Evolutionary conservation across 2,888 invertebrate species (phyloP), one percentile per base, ranked within the genome.

Genomic region (Clunio marinus): DNA sequence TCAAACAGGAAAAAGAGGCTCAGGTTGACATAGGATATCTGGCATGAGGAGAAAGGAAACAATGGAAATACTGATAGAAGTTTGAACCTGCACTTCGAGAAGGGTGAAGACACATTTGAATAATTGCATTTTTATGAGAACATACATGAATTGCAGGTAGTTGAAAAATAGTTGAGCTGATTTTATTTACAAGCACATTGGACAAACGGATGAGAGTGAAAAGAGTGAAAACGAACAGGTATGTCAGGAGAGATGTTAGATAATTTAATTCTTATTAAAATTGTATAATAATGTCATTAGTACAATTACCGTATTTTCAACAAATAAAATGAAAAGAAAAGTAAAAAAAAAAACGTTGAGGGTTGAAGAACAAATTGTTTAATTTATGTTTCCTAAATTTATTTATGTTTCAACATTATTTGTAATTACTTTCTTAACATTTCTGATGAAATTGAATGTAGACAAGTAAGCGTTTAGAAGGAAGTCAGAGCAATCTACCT

Each of bases 111-210:
- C n/a, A 60, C 13, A 60, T 60, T 37, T 37, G 41, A 60, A 37
- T 60, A 60, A 60, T 60, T 60, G 60, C 41, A 41, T 24, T 60
- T 60, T 60, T 41, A 60, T 60, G 58, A 22, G 8, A 17, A 22
- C 51, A 51, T 22, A 17, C 20, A 32, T 41, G 27, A n/a, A n/a
- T n/a, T n/a, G n/a, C 59, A 59, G 32, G 32, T 32, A 32, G 20
- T 32, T 17, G 59, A 10, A 41, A 15, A 41, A 41, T 32, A 32
- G 32, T 32, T 32, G 32, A 32, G 32, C 32, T 32, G 15, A n/a
- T 15, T 41, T 15, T 41, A 15, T 41, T 15, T 41, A 41, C 41
- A 41, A n/a, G n/a, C 41, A 41, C 10, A n/a, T 41, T 2, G 41
- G 15, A 10, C 15, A 10, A 41, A 41, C 15, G n/a, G n/a, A 13